These are phyloP conservation scores for Chamaetylas fuelleborni DNA, from an alignment of 2,113 vertebrate species.

Conservation along the genomic window DNA sequence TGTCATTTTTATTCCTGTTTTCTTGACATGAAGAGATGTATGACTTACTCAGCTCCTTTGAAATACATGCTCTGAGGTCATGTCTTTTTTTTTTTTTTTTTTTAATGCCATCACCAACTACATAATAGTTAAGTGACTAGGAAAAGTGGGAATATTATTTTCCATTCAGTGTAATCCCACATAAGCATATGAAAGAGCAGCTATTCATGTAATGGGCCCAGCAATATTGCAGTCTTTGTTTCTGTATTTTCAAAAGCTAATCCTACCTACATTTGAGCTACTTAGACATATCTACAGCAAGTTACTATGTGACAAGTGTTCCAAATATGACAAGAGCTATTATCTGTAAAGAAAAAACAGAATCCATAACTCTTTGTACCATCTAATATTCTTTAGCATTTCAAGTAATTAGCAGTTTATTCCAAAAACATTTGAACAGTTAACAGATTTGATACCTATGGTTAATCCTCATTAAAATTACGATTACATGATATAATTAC, in stretches of 20 bases:
- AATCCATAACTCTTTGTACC: constrained; percentile 62
- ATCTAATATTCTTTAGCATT: constrained; percentile 74
- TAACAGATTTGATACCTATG: constrained; percentile 75
- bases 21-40: constrained; percentile 53
- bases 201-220: background rate
- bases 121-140: constrained; percentile 27
- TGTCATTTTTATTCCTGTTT: constrained; percentile 62
- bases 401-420: constrained; percentile 76
- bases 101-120: constrained; percentile 21
- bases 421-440: constrained; percentile 80
- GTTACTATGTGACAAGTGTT: constrained; percentile 31
- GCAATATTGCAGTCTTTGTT: constrained; percentile 29
- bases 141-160: constrained; percentile 36
- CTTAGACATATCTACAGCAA: background rate
- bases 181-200: background rate
- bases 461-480: constrained; percentile 84
- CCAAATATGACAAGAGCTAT: constrained; percentile 38
- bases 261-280: background rate
- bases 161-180: constrained; percentile 13
- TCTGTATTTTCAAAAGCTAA: constrained; percentile 37
- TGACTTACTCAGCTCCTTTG: constrained; percentile 48
- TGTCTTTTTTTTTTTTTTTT: background rate
- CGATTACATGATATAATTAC: constrained; percentile 83
- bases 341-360: constrained; percentile 41
- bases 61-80: constrained; percentile 60